Base-by-base conservation (phyloP, 2,797 vertebrate genomes). In the Oophaga sylvatica region DNA sequence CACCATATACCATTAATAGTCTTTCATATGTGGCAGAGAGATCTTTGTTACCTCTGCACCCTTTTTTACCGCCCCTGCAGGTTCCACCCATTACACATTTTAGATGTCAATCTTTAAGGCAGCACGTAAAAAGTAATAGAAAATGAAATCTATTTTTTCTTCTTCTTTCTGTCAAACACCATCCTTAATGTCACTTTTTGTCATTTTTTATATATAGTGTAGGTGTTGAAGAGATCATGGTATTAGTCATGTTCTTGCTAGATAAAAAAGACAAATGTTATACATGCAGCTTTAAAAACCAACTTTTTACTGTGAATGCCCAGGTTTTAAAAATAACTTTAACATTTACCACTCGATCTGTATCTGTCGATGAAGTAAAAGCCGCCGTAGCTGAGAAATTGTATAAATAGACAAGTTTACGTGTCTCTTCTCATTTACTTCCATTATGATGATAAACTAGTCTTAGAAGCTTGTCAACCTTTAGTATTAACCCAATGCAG, bases 151-250 rank as follows among this genome's bases (percentile, higher is more conserved):
- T 56, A 56, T 26, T 77, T 77, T 77, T 77, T 77, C 75, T 56
- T 77, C 75, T 53, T n/a, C n/a, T 56, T 77, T 77, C 75, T 77
- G 75, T 77, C 75, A 77, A 77, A 77, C 48, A 77, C 75, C 75
- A 77, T 77, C 48, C 48, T 56, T 45, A 77, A 56, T 77, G 75
- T 77, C 75, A 56, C 29, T 68, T 53, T 68, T 63, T 63, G 62
- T 63, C 62, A n/a, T 71, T 73, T 76, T 77, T 48, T 53, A 5
- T 75, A 75, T 53, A n/a, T 8, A 56, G 75, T 77, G 75, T 77
- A 77, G 75, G 75, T 56, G 75, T 77, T 56, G 75, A 56, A 77
- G 75, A 77, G 45, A 77, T 77, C 75, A 77, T 77, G 75, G 67
- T 16, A 77, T 77, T 77, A 77, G 75, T 77, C 75, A 77, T 77